Evolutionary conservation across 2,888 invertebrate genomes (phyloP).

Genomic region (Diaperis boleti): DNA sequence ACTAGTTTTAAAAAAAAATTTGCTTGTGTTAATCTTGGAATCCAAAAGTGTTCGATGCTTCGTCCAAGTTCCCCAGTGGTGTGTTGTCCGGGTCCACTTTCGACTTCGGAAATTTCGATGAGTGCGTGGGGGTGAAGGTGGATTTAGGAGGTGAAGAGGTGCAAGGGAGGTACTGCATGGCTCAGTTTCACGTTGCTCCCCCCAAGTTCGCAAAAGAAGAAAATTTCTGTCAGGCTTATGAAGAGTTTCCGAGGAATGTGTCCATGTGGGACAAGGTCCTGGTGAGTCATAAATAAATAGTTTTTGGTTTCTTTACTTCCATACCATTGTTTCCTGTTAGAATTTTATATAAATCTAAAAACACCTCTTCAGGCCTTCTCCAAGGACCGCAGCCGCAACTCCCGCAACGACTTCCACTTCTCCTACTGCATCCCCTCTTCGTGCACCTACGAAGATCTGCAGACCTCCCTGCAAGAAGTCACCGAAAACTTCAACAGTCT

Average conservation of each 20-base stretch:
- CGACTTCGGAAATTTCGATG: slow-evolving; percentile 80
- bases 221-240: background rate
- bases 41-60: slow-evolving; percentile 76
- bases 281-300: slow-evolving; percentile 50
- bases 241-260: slow-evolving; percentile 46
- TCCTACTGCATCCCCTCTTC: slow-evolving; percentile 73
- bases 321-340: background rate
- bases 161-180: slow-evolving; percentile 75
- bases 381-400: slow-evolving; percentile 39
- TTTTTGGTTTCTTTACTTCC: background rate
- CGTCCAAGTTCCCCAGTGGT: slow-evolving; percentile 77
- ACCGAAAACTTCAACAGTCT: slow-evolving; percentile 42
- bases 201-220: slow-evolving; percentile 25
- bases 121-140: slow-evolving; percentile 69
- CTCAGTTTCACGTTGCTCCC: slow-evolving; percentile 66
- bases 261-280: slow-evolving; percentile 51
- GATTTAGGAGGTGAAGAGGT: slow-evolving; percentile 56
- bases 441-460: slow-evolving; percentile 69
- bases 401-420: slow-evolving; percentile 67
- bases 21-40: background rate
- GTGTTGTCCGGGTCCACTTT: slow-evolving; percentile 75
- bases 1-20: background rate
- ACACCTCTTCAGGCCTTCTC: slow-evolving; percentile 44
- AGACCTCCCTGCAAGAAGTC: slow-evolving; percentile 53
- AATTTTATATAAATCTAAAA: too few relatives aligned